Base-by-base conservation (phyloP, 2,113 vertebrate genomes). In the Halcyon senegalensis region DNA sequence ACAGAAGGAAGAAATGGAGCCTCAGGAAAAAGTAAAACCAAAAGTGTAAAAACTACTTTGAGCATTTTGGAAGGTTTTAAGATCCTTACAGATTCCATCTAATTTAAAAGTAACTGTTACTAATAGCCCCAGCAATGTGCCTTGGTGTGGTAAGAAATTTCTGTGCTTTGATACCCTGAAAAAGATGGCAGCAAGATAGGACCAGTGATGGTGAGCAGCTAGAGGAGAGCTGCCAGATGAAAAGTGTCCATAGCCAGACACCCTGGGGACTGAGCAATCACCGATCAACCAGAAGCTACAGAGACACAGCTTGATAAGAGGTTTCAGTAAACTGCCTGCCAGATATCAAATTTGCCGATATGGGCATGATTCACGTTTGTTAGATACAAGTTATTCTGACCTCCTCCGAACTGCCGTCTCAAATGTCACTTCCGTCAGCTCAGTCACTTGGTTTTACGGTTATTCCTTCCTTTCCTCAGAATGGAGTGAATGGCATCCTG, bases 261-360 rank as follows among this genome's bases (percentile, higher is more conserved):
- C 55, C 55, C 27, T 60, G 17, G 27, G n/a, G 60, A 90, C 68
- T 35, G 50, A 51, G 60, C 60, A 75, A 74, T 70, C 43, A 2
- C 56, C 66, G 72, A 35, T 33, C 84, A 44, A 31, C 56, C 56
- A 82, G 62, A 82, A 89, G 43, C 7, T 68, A 18, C 51, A 84
- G 84, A 79, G 39, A 53, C 4, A 3, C 41, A 87, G 46, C 48
- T 84, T 1, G 0, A 27, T 82, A 79, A 88, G 53, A 76, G 31
- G 31, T 66, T 74, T 72, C 16, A 9, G 55, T 59, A 80, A 90
- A 90, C 79, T 70, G 63, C 19, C 83, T 90, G 73, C 72, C 28
- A 90, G 80, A 46, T 83, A 94, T 9, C 55, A 90, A 88, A 93
- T 74, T 67, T 92, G 56, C 70, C 89, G 83, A 85, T 69, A 58